These are phyloP conservation scores for Brachionichthys hirsutus DNA, from an alignment of 2,113 vertebrate species.

Conservation along the genomic window DNA sequence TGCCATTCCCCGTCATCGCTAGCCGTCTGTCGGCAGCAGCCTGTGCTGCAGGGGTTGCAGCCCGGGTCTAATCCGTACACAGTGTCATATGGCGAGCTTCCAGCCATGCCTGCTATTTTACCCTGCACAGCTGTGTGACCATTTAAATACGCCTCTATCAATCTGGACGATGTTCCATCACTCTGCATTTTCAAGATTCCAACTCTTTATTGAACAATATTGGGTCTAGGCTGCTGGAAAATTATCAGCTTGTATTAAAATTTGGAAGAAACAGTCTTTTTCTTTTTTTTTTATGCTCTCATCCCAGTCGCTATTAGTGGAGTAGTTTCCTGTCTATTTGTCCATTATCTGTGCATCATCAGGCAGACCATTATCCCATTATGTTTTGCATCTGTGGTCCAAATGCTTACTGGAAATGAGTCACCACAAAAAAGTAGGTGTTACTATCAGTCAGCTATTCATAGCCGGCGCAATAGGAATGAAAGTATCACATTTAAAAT, in stretches of 20 bases:
- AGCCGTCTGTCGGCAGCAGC: slow-evolving; percentile 70
- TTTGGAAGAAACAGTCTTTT: slow-evolving; percentile 52
- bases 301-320: slow-evolving; percentile 61
- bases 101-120: slow-evolving; percentile 45
- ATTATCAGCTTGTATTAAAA: slow-evolving; percentile 53
- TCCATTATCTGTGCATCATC: slow-evolving; percentile 74
- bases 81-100: slow-evolving; percentile 65
- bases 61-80: slow-evolving; percentile 52
- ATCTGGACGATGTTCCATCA: slow-evolving; percentile 40
- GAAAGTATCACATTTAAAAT: slow-evolving; percentile 61
- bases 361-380: slow-evolving; percentile 75
- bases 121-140: slow-evolving; percentile 61
- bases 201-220: slow-evolving; percentile 42
- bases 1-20: slow-evolving; percentile 72
- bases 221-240: slow-evolving; percentile 34
- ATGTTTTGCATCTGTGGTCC: slow-evolving; percentile 73
- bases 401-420: slow-evolving; percentile 76
- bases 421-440: slow-evolving; percentile 65
- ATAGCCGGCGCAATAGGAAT: slow-evolving; percentile 59
- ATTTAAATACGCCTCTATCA: slow-evolving; percentile 38
- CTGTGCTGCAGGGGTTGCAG: slow-evolving; percentile 62
- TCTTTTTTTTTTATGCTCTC: slow-evolving; percentile 32
- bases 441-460: slow-evolving; percentile 70
- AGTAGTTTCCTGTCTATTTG: slow-evolving; percentile 70
- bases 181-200: slow-evolving; percentile 41